Evolutionary conservation across 1,140 invertebrate genomes (phyloP).

Genomic region (Pygmarrhopalites habei): DNA sequence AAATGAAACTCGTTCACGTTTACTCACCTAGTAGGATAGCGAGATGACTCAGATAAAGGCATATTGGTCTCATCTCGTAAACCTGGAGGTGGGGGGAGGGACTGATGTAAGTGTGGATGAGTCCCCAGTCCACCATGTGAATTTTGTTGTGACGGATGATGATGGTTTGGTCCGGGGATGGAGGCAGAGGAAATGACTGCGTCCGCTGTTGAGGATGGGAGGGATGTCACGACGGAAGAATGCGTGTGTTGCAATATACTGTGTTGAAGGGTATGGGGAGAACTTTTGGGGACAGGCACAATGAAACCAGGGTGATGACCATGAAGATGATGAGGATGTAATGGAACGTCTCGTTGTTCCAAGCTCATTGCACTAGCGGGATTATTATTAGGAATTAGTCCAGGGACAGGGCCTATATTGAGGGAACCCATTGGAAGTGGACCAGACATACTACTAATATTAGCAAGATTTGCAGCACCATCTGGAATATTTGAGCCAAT

Average conservation of each 20-base stretch:
- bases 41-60: conserved; percentile 12
- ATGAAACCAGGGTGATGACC: conserved; percentile 2
- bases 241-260: conserved; percentile 11
- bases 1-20: no score
- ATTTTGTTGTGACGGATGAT: not conserved
- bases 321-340: conserved; percentile 13
- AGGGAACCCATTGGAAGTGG: not conserved
- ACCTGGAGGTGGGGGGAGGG: not conserved
- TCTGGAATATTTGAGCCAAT: conserved; percentile 6
- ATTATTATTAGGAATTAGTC: not conserved
- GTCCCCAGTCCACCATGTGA: not conserved
- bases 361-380: not conserved
- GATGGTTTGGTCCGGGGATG: conserved; percentile 4
- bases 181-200: conserved; percentile 34
- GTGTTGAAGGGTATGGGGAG: conserved; percentile 4
- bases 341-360: not conserved
- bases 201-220: conserved; percentile 16
- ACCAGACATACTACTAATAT: not conserved
- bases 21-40: conserved; percentile 27
- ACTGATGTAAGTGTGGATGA: conserved; percentile 3
- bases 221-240: not conserved
- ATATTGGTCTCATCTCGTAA: not conserved
- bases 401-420: not conserved
- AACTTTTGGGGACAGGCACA: conserved; percentile 10
- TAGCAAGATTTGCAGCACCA: not conserved